phyloP scores from a whole-genome alignment of 2,797 vertebrate species.

The Tokudaia tokunoshimensis region DNA sequence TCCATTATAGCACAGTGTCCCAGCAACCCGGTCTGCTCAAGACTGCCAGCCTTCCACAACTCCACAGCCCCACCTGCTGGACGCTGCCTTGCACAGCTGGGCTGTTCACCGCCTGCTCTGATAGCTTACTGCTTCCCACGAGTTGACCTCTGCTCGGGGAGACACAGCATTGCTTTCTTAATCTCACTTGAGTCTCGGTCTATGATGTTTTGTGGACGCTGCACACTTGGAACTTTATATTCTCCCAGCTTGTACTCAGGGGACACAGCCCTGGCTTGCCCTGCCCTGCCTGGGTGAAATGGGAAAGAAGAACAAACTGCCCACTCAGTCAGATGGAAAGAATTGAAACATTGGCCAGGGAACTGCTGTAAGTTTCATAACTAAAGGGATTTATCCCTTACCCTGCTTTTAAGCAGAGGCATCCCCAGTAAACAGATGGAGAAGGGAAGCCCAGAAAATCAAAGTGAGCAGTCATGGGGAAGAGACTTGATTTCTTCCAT shows the following conservation, averaged over 20 bases:
- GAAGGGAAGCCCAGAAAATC: constrained; percentile 38
- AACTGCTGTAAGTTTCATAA: constrained; percentile 56
- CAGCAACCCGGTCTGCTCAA: background rate
- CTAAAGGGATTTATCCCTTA: background rate
- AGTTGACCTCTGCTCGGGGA: background rate
- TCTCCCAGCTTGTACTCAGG: constrained; percentile 27
- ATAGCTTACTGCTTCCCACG: background rate
- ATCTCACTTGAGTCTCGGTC: background rate
- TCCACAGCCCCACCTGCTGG: constrained; percentile 84
- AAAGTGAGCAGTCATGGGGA: background rate
- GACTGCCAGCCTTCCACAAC: constrained; percentile 49
- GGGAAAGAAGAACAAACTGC: background rate
- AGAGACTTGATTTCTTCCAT: background rate
- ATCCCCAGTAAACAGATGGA: constrained; percentile 52
- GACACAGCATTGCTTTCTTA: background rate
- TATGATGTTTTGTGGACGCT: background rate
- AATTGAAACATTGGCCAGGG: background rate
- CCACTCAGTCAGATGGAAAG: background rate
- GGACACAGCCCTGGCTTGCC: background rate
- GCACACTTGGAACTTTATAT: constrained; percentile 20
- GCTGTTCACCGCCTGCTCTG: rapidly evolving
- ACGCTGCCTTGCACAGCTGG: background rate
- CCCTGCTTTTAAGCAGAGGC: background rate
- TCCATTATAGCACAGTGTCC: no score
- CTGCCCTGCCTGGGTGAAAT: background rate